Evolutionary conservation across 2,113 vertebrate genomes (phyloP).

Genomic region (Ceuthmochares aereus): DNA sequence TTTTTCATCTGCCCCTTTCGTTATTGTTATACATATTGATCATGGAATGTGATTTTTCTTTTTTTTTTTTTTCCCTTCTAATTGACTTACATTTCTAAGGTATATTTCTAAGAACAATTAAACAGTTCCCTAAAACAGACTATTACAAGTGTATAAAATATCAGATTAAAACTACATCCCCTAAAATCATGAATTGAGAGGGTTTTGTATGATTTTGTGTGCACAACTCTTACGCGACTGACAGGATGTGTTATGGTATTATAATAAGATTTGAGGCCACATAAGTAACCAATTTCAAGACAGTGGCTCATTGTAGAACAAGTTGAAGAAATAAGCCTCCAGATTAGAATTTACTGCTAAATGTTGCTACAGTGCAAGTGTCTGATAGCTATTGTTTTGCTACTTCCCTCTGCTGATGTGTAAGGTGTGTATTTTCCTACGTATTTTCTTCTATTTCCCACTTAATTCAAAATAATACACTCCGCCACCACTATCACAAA

Average conservation of each 20-base stretch:
- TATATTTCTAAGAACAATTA: not conserved
- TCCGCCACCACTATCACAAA: not conserved
- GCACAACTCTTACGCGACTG: not conserved
- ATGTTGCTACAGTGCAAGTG: not conserved
- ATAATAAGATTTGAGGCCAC: not conserved
- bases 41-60: not conserved
- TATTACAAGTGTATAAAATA: not conserved
- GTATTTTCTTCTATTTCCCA: not conserved
- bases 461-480: not conserved
- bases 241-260: not conserved
- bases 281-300: not conserved
- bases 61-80: not conserved
- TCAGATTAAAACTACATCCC: not conserved
- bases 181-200: not conserved
- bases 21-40: not conserved
- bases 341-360: not conserved
- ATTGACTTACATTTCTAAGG: not conserved
- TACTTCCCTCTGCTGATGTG: not conserved
- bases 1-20: not conserved
- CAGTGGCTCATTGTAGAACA: not conserved
- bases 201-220: not conserved
- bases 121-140: not conserved
- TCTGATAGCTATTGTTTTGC: not conserved
- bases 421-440: fast-evolving
- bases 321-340: not conserved